phyloP scores from a whole-genome alignment of 2,888 invertebrate species.

The Trichogramma dendrolimi region DNA sequence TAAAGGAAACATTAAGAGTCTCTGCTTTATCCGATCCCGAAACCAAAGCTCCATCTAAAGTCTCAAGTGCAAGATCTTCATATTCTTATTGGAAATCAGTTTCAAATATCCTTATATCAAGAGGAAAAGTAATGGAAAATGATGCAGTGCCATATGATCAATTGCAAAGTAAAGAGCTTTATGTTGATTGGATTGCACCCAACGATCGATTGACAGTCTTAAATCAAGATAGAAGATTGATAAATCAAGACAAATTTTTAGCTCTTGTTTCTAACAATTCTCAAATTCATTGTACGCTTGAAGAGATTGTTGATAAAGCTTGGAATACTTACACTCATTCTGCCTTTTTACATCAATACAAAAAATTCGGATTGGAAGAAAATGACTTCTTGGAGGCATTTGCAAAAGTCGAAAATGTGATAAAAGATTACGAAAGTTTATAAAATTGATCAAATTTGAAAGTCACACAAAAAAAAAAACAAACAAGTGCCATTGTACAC shows the following conservation, averaged over 20 bases:
- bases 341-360: constrained; percentile 57
- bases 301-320: constrained; percentile 51
- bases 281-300: constrained; percentile 46
- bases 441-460: constrained; percentile 12
- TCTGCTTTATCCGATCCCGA: constrained; percentile 35
- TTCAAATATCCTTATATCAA: constrained; percentile 51
- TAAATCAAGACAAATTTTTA: constrained; percentile 51
- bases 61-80: constrained; percentile 21
- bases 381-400: constrained; percentile 55
- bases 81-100: constrained; percentile 37
- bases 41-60: constrained; percentile 32
- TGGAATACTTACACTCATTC: constrained; percentile 54
- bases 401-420: constrained; percentile 52
- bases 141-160: constrained; percentile 38
- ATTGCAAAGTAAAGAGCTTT: constrained; percentile 45
- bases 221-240: constrained; percentile 48
- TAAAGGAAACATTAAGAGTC: constrained; percentile 42
- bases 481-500: constrained; percentile 12
- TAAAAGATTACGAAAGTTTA: constrained; percentile 51
- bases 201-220: constrained; percentile 45
- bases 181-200: constrained; percentile 49
- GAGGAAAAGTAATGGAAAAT: constrained; percentile 42
- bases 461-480: background rate
- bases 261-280: constrained; percentile 53
- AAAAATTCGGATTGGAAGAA: constrained; percentile 53